Conservation (phyloP, 1,140 invertebrate species). For the Pogonomyrmex californicus region DNA sequence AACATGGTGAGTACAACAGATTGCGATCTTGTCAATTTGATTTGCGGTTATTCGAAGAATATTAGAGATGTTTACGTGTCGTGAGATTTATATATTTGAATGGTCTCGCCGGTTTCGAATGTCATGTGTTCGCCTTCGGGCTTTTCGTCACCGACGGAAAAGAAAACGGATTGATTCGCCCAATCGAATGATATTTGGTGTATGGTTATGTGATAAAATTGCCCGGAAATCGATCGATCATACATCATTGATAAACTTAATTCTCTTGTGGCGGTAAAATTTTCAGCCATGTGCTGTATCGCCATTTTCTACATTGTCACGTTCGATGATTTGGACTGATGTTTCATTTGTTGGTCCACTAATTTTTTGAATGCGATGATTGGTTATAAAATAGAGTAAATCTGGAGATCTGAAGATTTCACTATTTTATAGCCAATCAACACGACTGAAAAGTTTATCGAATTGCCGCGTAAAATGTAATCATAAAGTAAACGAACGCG, state of each 20-base stretch:
- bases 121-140: background rate
- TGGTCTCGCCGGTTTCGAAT: background rate
- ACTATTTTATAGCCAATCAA: no score
- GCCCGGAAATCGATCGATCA: background rate
- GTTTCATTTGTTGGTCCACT: no score
- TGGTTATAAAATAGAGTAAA: background rate
- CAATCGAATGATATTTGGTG: background rate
- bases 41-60: background rate
- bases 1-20: constrained; percentile 93
- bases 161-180: background rate
- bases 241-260: no score
- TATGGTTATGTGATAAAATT: background rate
- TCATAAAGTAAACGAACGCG: background rate
- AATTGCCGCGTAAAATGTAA: background rate
- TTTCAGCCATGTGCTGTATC: constrained; percentile 25
- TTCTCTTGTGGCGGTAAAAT: constrained; percentile 45
- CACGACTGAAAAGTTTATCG: no score
- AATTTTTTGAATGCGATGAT: no score
- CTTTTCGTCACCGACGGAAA: background rate
- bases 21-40: no score
- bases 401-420: no score
- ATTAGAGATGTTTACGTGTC: background rate
- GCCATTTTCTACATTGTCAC: constrained; percentile 36
- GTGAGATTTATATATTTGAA: constrained; percentile 30
- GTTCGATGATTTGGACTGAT: background rate